These are phyloP conservation scores for Holacanthus passer DNA, from an alignment of 2,113 vertebrate species.

Conservation along the genomic window DNA sequence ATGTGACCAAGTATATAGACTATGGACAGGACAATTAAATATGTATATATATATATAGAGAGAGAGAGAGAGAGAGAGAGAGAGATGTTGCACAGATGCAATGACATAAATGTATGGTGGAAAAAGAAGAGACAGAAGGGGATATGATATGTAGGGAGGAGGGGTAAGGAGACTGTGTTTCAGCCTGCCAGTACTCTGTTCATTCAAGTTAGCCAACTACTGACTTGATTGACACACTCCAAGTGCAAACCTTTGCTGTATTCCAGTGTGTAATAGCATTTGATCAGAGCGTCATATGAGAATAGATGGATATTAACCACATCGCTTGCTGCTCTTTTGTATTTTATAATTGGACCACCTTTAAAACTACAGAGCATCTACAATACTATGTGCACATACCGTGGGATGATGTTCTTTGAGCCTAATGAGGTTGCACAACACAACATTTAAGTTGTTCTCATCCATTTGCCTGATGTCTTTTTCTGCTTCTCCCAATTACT, in stretches of 20 bases:
- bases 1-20: too few relatives aligned
- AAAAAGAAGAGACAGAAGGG: too few relatives aligned
- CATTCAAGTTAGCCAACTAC: background rate
- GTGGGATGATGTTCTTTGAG: background rate
- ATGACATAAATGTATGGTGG: too few relatives aligned
- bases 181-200: background rate
- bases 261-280: background rate
- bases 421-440: background rate
- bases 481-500: conserved; percentile 37
- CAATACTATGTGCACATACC: background rate
- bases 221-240: background rate
- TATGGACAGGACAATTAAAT: too few relatives aligned
- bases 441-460: conserved; percentile 8
- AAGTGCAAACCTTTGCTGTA: background rate
- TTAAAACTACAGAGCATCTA: background rate
- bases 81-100: too few relatives aligned
- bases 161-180: too few relatives aligned
- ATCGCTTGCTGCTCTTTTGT: background rate
- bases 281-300: background rate
- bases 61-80: too few relatives aligned
- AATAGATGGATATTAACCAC: background rate
- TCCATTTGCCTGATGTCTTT: conserved; percentile 1
- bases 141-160: too few relatives aligned
- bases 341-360: background rate
- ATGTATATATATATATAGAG: too few relatives aligned